These are phyloP conservation scores for Heliconius melpomene DNA, from an alignment of 1,140 invertebrate genomes.

Conservation along the genomic window DNA sequence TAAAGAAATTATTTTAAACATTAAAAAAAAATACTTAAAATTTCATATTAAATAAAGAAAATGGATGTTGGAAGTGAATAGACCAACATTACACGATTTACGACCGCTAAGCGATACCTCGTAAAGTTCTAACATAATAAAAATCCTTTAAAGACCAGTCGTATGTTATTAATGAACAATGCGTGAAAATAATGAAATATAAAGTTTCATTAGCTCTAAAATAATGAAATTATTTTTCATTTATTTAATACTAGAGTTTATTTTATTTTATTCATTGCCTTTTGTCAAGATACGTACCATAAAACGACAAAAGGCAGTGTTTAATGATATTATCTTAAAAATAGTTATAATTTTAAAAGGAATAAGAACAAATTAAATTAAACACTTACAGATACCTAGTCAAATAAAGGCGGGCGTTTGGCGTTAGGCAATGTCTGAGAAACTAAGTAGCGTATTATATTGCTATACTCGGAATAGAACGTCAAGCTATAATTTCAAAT, in stretches of 20 bases:
- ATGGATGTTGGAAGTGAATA: neutral
- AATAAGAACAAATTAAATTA: too few relatives aligned
- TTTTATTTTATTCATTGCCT: neutral
- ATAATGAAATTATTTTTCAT: neutral
- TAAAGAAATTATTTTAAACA: neutral
- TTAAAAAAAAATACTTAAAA: neutral
- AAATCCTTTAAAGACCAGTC: neutral
- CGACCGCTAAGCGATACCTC: constrained; percentile 1
- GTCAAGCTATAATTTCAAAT: too few relatives aligned
- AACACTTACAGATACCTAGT: too few relatives aligned
- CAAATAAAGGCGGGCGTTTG: too few relatives aligned
- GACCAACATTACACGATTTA: constrained; percentile 4
- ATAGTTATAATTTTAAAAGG: too few relatives aligned
- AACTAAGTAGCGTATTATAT: too few relatives aligned
- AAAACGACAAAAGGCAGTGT: too few relatives aligned
- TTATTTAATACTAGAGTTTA: neutral
- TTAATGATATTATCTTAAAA: too few relatives aligned
- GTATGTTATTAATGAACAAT: neutral
- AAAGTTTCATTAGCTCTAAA: neutral
- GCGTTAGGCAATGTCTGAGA: too few relatives aligned
- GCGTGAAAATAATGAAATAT: constrained; percentile 1
- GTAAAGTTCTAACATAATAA: neutral
- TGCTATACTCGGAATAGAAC: too few relatives aligned
- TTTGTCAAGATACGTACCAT: neutral
- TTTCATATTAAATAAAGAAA: neutral